Percentiles rank a stretch among this genome's conserved stretches.
phyloP scores from a whole-genome alignment of 2,888 invertebrate species.

The Napeogenes sylphis region DNA sequence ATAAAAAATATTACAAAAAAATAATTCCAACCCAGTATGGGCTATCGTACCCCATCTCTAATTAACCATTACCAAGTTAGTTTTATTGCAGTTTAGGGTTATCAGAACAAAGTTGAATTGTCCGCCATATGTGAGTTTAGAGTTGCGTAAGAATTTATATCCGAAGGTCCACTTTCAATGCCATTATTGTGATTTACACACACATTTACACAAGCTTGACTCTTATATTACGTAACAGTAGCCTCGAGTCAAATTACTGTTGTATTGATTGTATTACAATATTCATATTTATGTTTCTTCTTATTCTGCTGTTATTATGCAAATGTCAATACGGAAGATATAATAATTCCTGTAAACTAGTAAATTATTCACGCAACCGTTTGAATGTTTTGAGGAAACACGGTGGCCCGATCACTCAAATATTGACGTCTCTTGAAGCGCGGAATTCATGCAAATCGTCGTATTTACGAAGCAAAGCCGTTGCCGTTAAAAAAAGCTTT shows the following conservation, averaged over 20 bases:
- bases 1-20: no score
- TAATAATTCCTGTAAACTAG: background rate
- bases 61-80: conserved; percentile 68
- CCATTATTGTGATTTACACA: conserved; percentile 28
- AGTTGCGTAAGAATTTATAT: conserved; percentile 39
- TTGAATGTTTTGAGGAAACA: conserved; percentile 9
- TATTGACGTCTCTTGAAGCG: conserved; percentile 43
- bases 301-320: background rate
- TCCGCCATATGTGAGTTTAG: conserved; percentile 58
- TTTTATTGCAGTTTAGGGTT: conserved; percentile 69
- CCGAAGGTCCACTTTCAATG: conserved; percentile 24
- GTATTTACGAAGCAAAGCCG: conserved; percentile 63
- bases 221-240: conserved; percentile 14
- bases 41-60: conserved; percentile 63
- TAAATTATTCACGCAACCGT: conserved; percentile 6
- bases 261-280: background rate
- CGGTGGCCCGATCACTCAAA: conserved; percentile 45
- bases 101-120: conserved; percentile 65
- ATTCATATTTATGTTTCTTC: background rate
- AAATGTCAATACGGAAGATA: conserved; percentile 3
- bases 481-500: conserved; percentile 57
- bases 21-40: conserved; percentile 17
- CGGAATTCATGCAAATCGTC: conserved; percentile 65
- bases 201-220: background rate
- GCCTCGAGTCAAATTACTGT: background rate